Conservation (phyloP, 2,888 invertebrate genomes). For the Macrosoma leucophasiata region DNA sequence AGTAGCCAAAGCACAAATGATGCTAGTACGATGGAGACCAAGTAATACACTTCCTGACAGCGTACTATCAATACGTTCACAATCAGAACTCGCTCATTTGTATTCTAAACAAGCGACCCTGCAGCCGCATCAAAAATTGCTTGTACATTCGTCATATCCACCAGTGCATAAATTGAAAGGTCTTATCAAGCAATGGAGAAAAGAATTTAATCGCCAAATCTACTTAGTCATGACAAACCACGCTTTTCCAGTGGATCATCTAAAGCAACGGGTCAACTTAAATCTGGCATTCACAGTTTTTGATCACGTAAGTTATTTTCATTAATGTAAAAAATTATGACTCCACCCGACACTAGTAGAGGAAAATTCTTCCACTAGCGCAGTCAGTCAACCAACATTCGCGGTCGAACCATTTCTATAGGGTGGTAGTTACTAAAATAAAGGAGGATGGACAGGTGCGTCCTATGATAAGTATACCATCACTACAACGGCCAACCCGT, state of each 20-base stretch:
- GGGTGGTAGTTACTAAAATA: no score
- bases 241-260: slow-evolving; percentile 28
- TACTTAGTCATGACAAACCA: slow-evolving; percentile 37
- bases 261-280: slow-evolving; percentile 34
- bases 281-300: slow-evolving; percentile 30
- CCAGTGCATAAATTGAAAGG: slow-evolving; percentile 31
- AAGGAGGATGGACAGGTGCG: no score
- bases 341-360: no score
- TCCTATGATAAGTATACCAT: no score
- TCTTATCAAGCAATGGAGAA: slow-evolving; percentile 35
- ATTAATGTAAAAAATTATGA: slow-evolving; percentile 2
- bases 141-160: slow-evolving; percentile 35
- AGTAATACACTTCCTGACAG: slow-evolving; percentile 20
- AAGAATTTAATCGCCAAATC: slow-evolving; percentile 28
- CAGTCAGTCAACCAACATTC: no score
- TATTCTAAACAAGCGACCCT: slow-evolving; percentile 26
- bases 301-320: slow-evolving; percentile 8
- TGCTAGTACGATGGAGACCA: slow-evolving; percentile 32
- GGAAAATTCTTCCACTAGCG: no score
- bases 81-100: slow-evolving; percentile 30
- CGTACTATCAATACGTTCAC: slow-evolving; percentile 29
- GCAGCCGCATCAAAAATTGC: slow-evolving; percentile 29
- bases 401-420: no score
- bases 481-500: no score
- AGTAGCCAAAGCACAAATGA: slow-evolving; percentile 6